Evolutionary conservation across 2,888 invertebrate species (phyloP).

Genomic region (Pomacea canaliculata): DNA sequence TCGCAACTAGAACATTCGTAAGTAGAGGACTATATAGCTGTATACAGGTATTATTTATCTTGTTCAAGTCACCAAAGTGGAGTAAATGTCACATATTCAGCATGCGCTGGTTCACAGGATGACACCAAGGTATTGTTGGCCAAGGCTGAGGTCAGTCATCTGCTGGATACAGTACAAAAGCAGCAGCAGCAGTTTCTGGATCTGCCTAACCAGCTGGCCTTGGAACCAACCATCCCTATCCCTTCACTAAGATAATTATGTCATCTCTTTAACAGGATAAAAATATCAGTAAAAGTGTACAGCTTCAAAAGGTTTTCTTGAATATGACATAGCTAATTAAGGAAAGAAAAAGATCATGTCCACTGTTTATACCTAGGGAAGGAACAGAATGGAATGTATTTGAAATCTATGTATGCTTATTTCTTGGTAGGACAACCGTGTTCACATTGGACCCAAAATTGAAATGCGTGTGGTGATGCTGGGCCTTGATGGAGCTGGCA

Average conservation of each 20-base stretch:
- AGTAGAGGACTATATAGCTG: no score
- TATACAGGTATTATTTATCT: no score
- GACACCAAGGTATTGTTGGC: constrained; percentile 73
- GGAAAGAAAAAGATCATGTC: no score
- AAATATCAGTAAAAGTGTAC: no score
- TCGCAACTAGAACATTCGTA: no score
- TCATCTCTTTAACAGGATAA: not conserved
- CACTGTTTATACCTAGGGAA: no score
- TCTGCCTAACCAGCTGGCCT: constrained; percentile 73
- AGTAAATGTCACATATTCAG: no score
- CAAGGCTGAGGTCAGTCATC: constrained; percentile 71
- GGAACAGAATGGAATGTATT: no score
- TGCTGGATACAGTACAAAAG: constrained; percentile 73
- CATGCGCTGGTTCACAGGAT: constrained; percentile 63
- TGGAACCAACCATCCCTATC: constrained; percentile 74
- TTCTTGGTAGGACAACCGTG: constrained; percentile 73
- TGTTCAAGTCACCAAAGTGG: no score
- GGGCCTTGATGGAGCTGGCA: constrained; percentile 75
- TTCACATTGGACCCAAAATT: constrained; percentile 76
- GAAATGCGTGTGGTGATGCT: constrained; percentile 76
- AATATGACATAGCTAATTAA: no score
- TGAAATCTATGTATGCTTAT: no score
- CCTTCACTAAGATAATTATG: constrained; percentile 73
- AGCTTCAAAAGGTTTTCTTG: no score
- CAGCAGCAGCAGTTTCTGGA: constrained; percentile 74